Evolutionary conservation across 2,113 vertebrate species (phyloP), one percentile per base, ranked within the genome.

Genomic region (Salvelinus namaycush): DNA sequence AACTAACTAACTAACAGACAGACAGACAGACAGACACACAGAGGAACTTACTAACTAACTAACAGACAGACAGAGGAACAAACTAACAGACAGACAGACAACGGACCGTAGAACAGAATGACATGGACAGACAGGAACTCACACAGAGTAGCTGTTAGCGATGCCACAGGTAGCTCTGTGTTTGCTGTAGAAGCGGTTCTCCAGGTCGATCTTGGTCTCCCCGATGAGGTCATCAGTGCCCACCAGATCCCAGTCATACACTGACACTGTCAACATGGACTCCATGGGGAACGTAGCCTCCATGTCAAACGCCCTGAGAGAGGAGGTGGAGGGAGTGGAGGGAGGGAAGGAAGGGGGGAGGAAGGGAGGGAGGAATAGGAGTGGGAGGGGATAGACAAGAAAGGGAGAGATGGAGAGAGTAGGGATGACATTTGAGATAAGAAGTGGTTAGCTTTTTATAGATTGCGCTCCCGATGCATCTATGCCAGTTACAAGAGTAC

Each of bases 151-250:
- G 73, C 80, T 89, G 88, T 95, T 91, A 0, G 96, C 80, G 51
- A 99, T 91, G 31, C 98, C 97, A 0, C 97, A 99, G 0, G 96
- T 99, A 0, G 96, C 96, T 1, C 96, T 93, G 91, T 98, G 96
- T 82, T 98, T 99, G 95, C 97, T 99, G 93, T 99, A 99, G 91
- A 95, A 99, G 24, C 98, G 97, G 81, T 99, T 99, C 92, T 99
- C 98, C 91, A 99, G 87, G 86, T 99, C 97, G 0, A 99, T 96
- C 91, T 96, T 98, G 72, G 98, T 99, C 85, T 99, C 98, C 12
- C 98, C 98, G 0, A 99, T 99, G 86, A 99, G 94, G 85, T 99
- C 98, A 0, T 99, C 98, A 0, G 97, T 97, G 78, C 98, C 97
- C 6, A 99, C 98, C 89, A 99, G 73, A 76, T 99, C 98, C 98